Conservation (phyloP, 1,140 invertebrate genomes). For the Argopecten irradians region DNA sequence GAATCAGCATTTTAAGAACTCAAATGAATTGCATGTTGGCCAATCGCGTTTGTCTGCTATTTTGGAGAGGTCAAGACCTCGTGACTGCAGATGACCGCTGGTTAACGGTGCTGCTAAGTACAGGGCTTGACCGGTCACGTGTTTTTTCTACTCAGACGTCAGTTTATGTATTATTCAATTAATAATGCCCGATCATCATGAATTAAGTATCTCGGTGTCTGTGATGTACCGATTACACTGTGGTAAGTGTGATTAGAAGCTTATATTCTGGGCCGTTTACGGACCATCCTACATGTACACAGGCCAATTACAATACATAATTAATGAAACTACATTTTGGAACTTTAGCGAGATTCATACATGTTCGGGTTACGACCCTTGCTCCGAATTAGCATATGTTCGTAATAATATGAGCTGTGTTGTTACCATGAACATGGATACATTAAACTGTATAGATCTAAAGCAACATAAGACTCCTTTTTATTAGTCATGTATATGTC, state of each 20-base stretch:
- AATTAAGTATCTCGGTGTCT: neutral
- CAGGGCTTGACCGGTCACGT: slow-evolving; percentile 19
- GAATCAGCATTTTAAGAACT: neutral
- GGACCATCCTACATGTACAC: neutral
- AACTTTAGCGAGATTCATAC: neutral
- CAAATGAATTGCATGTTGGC: neutral
- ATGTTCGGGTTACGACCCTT: neutral
- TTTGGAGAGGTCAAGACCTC: neutral
- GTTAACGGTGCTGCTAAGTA: neutral
- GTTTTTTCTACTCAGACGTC: neutral
- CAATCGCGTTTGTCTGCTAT: neutral
- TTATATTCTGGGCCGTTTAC: neutral
- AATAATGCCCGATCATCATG: neutral
- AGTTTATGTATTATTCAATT: slow-evolving; percentile 13
- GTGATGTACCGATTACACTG: neutral
- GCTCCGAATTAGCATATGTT: neutral
- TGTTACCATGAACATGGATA: too few species aligned
- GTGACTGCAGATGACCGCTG: neutral
- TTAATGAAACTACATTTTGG: neutral
- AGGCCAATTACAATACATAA: neutral
- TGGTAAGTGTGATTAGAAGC: neutral
- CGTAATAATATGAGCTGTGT: too few species aligned
- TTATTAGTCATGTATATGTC: neutral
- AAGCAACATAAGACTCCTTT: too few species aligned
- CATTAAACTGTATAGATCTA: too few species aligned